Conservation (phyloP, 2,113 vertebrate genomes). For the Oncorhynchus nerka region DNA sequence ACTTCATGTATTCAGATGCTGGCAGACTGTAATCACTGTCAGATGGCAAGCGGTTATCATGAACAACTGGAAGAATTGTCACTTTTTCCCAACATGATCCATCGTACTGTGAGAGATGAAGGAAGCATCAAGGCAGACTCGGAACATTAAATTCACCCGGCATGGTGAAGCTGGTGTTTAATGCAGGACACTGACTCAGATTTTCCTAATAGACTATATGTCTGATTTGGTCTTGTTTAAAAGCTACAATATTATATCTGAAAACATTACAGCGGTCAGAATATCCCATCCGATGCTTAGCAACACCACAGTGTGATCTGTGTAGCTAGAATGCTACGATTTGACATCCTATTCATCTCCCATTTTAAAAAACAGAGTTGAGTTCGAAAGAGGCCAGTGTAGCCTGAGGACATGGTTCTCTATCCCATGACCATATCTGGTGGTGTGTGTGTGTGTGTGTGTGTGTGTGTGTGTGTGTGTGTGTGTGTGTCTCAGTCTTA, state of each 20-base stretch:
- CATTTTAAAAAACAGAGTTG: not conserved
- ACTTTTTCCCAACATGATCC: not conserved
- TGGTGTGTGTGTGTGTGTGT: not conserved
- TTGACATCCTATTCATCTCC: not conserved
- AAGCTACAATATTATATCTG: not conserved
- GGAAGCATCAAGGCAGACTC: not conserved
- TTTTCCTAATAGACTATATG: not conserved
- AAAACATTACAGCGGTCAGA: not conserved
- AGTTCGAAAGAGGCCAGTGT: not conserved
- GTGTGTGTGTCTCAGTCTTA: not conserved
- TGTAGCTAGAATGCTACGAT: slow-evolving; percentile 1
- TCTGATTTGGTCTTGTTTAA: not conserved
- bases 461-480: slow-evolving; percentile 2
- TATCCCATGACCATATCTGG: not conserved
- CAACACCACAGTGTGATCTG: slow-evolving; percentile 11
- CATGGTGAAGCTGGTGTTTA: not conserved
- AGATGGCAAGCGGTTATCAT: not conserved
- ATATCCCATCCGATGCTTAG: not conserved
- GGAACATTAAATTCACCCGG: too few species aligned
- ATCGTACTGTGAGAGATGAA: not conserved
- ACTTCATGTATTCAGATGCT: not conserved
- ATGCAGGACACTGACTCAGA: not conserved
- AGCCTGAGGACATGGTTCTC: not conserved
- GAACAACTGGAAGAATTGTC: not conserved
- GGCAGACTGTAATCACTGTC: slow-evolving; percentile 1